Conservation (phyloP, 2,797 vertebrate species). For the Heliangelus exortis region DNA sequence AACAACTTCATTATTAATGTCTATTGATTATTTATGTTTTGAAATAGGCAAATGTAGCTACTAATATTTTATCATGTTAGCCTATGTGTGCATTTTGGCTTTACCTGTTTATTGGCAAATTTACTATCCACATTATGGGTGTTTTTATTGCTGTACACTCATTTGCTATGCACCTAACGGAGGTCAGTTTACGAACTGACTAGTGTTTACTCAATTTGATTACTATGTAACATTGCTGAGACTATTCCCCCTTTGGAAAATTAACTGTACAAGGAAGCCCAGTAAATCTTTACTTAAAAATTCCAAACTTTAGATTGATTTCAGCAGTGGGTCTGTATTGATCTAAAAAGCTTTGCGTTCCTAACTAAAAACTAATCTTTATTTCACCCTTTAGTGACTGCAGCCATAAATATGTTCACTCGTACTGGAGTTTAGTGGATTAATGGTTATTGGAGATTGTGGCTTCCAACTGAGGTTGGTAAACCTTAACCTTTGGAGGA, state of each 20-base stretch:
- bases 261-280: constrained; percentile 78
- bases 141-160: constrained; percentile 74
- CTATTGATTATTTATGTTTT: constrained; percentile 84
- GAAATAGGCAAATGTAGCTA: constrained; percentile 74
- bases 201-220: constrained; percentile 77
- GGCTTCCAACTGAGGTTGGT: constrained; percentile 78
- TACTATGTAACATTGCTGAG: constrained; percentile 77
- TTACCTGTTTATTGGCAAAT: constrained; percentile 81
- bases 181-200: constrained; percentile 75
- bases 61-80: constrained; percentile 74
- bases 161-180: constrained; percentile 70
- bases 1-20: constrained; percentile 82
- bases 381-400: constrained; percentile 85
- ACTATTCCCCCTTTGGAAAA: constrained; percentile 77
- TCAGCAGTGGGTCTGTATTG: constrained; percentile 81
- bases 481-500: constrained; percentile 85
- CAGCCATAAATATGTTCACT: constrained; percentile 82
- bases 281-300: constrained; percentile 88
- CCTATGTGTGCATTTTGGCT: constrained; percentile 74
- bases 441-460: constrained; percentile 84
- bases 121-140: constrained; percentile 72
- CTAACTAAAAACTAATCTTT: constrained; percentile 87
- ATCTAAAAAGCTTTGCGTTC: constrained; percentile 83
- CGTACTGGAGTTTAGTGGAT: constrained; percentile 78
- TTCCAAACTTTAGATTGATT: constrained; percentile 87